Percentiles rank a stretch among this genome's conserved stretches.
These are phyloP conservation scores for Heliconius erato DNA, from an alignment of 2,888 invertebrate species.

Conservation along the genomic window DNA sequence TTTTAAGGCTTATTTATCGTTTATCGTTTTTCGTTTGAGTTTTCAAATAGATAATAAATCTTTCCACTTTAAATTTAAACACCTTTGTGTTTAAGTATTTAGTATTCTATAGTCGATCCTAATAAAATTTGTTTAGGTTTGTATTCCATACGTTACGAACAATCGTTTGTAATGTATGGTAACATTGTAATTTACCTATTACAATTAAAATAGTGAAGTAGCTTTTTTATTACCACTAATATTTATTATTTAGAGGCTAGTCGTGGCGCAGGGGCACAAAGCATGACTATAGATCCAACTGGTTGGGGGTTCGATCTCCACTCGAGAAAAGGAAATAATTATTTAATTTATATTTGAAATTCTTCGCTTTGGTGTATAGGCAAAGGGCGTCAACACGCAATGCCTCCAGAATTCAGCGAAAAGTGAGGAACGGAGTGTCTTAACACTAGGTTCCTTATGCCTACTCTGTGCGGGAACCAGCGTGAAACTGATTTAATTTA, in stretches of 20 bases:
- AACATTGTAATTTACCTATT: slow-evolving; percentile 23
- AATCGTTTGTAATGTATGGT: slow-evolving; percentile 5
- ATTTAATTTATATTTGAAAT: no score
- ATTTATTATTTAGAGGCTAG: background rate
- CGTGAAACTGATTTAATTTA: background rate
- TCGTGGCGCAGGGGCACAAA: no score
- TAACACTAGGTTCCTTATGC: no score
- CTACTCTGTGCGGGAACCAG: no score
- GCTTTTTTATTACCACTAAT: background rate
- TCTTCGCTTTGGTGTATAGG: no score
- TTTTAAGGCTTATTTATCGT: background rate
- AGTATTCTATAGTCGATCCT: slow-evolving; percentile 30
- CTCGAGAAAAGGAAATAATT: no score
- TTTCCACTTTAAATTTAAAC: slow-evolving; percentile 34
- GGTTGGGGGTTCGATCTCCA: no score
- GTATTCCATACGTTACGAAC: slow-evolving; percentile 30
- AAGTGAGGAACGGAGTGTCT: no score
- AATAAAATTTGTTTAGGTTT: slow-evolving; percentile 31
- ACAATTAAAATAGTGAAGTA: slow-evolving; percentile 8
- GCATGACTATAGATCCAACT: no score
- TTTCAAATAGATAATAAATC: slow-evolving; percentile 37
- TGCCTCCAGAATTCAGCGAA: no score
- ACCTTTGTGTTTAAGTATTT: slow-evolving; percentile 33
- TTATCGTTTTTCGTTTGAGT: slow-evolving; percentile 5
- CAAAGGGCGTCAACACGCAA: no score